Conservation (phyloP, 2,888 invertebrate genomes). For the Neoaliturus tenellus region DNA sequence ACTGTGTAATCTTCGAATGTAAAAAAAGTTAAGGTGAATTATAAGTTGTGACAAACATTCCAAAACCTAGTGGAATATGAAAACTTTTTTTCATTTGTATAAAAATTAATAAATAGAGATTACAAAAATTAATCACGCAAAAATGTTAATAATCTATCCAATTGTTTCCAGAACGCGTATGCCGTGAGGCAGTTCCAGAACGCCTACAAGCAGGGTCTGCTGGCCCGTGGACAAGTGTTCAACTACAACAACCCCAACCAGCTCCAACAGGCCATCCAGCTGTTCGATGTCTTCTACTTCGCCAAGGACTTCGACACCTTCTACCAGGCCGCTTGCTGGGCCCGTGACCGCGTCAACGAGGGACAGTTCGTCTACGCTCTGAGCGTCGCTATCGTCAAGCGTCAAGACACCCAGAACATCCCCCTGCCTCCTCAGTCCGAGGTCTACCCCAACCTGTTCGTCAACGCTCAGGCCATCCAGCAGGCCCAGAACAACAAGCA, state of each 20-base stretch:
- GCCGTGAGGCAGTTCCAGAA: constrained; percentile 77
- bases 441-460: constrained; percentile 72
- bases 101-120: too few species aligned
- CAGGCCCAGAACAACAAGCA: constrained; percentile 55
- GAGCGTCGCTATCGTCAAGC: constrained; percentile 75
- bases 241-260: constrained; percentile 78
- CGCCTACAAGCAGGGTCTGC: constrained; percentile 75
- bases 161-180: constrained; percentile 74
- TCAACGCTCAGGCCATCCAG: constrained; percentile 65
- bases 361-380: constrained; percentile 77
- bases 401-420: constrained; percentile 74
- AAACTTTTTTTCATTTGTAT: too few species aligned
- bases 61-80: too few species aligned
- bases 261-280: constrained; percentile 77
- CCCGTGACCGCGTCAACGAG: constrained; percentile 75
- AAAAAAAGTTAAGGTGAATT: too few species aligned
- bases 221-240: constrained; percentile 78
- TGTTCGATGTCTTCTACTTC: constrained; percentile 81
- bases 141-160: too few species aligned
- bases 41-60: too few species aligned
- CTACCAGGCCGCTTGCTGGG: constrained; percentile 74
- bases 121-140: too few species aligned
- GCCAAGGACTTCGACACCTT: constrained; percentile 72
- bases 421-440: constrained; percentile 77
- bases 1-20: too few species aligned